Conservation (phyloP, 2,888 invertebrate species). For the Nowickia ferox region DNA sequence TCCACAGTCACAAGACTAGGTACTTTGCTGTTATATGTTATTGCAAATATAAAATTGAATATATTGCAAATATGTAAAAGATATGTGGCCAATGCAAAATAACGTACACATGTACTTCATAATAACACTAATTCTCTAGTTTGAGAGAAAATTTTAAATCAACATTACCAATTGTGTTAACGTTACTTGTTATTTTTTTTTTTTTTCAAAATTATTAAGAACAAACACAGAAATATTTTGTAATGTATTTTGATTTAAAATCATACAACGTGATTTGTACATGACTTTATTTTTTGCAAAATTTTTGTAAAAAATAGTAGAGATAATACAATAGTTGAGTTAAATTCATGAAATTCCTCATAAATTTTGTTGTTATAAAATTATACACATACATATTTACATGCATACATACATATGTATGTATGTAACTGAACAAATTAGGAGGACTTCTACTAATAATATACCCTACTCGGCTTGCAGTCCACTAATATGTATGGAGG, state of each 20-base stretch:
- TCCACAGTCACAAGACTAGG: neutral
- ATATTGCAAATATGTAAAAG: too few relatives aligned
- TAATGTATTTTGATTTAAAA: conserved; percentile 43
- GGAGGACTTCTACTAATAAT: too few relatives aligned
- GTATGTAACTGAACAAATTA: too few relatives aligned
- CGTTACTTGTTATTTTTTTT: neutral
- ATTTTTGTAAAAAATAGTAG: conserved; percentile 36
- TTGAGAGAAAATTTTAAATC: too few relatives aligned
- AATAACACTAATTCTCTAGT: neutral
- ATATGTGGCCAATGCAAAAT: neutral
- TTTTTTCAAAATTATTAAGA: neutral
- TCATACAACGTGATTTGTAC: conserved; percentile 19
- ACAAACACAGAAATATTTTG: neutral
- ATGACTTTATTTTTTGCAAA: neutral
- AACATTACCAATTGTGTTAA: too few relatives aligned
- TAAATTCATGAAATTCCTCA: neutral
- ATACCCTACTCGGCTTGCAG: neutral
- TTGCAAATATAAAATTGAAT: neutral
- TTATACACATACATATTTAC: too few relatives aligned
- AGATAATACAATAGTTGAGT: neutral
- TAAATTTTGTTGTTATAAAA: too few relatives aligned
- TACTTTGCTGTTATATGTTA: neutral
- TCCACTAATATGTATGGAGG: too few relatives aligned
- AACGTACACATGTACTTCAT: neutral
- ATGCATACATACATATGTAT: too few relatives aligned